Percentiles rank a stretch among this genome's conserved stretches.
phyloP scores from a whole-genome alignment of 2,797 vertebrate species.

The Oryzias sinensis region DNA sequence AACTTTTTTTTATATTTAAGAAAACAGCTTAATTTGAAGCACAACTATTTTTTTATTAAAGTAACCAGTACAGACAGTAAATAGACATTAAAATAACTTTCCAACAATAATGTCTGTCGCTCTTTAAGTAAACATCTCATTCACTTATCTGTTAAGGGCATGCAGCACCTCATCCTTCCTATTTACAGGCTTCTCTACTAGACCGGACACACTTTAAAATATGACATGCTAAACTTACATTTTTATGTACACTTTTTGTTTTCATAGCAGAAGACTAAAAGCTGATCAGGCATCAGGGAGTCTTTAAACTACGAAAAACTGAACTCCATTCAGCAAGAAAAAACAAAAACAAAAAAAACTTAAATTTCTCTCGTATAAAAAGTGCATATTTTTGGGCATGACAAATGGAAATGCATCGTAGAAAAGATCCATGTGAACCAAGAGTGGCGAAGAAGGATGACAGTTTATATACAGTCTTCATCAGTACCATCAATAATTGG shows the following conservation, averaged over 20 bases:
- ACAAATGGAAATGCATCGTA: constrained; percentile 63
- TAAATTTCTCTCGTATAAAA: constrained; percentile 62
- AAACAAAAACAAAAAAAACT: neutral
- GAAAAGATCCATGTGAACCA: constrained; percentile 64
- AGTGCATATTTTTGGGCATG: constrained; percentile 66
- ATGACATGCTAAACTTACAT: constrained; percentile 22
- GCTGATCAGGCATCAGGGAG: constrained; percentile 11
- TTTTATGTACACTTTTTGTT: constrained; percentile 19
- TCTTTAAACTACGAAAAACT: constrained; percentile 31
- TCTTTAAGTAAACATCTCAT: constrained; percentile 28
- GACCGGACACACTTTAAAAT: constrained; percentile 5
- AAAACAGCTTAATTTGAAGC: constrained; percentile 18
- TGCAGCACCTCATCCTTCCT: constrained; percentile 15
- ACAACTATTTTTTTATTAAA: constrained; percentile 35
- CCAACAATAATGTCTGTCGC: constrained; percentile 15
- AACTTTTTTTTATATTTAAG: constrained; percentile 1
- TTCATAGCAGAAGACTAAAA: constrained; percentile 24
- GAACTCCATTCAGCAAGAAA: constrained; percentile 21
- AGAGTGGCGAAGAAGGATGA: constrained; percentile 35
- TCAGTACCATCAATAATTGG: constrained; percentile 51
- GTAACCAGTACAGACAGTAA: constrained; percentile 45
- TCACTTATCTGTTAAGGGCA: constrained; percentile 33
- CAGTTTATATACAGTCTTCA: constrained; percentile 41
- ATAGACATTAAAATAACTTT: constrained; percentile 45
- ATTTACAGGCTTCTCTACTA: constrained; percentile 17